phyloP scores from a whole-genome alignment of 2,797 vertebrate species.

The Acanthopagrus latus region DNA sequence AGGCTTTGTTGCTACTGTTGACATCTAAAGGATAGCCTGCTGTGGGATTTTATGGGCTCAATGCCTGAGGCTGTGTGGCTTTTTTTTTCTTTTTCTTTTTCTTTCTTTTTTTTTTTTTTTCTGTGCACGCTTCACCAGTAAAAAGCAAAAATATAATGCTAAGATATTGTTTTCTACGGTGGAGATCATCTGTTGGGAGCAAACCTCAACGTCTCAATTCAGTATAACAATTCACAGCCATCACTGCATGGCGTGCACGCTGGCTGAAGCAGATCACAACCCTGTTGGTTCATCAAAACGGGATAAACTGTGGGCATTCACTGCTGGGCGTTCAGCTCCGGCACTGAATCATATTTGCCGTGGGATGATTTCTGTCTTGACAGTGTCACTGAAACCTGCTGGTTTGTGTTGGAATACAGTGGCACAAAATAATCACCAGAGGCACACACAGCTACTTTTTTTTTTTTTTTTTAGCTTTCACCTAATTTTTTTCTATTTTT shows the following conservation, averaged over 20 bases:
- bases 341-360: conserved; percentile 6
- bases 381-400: conserved; percentile 29
- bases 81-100: too few species aligned
- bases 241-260: conserved; percentile 3
- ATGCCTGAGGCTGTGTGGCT: conserved; percentile 30
- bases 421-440: conserved; percentile 52
- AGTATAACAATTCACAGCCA: conserved; percentile 16
- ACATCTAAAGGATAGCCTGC: conserved; percentile 59
- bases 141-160: conserved; percentile 33
- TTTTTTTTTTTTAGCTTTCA: conserved; percentile 20
- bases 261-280: conserved; percentile 17
- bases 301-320: conserved; percentile 29
- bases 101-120: too few species aligned
- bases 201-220: conserved; percentile 34
- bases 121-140: conserved; percentile 34
- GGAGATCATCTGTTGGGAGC: conserved; percentile 19
- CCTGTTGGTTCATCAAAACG: conserved; percentile 34
- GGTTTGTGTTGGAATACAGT: conserved; percentile 39
- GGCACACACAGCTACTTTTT: conserved; percentile 12
- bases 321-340: conserved; percentile 23
- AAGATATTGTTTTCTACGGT: conserved; percentile 2
- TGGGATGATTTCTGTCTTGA: conserved; percentile 10
- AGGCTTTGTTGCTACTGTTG: conserved; percentile 59
- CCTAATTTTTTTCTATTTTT: conserved; percentile 65
- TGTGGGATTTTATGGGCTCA: conserved; percentile 55